Evolutionary conservation across 2,888 invertebrate species (phyloP).

Genomic region (Prenolepis imparis): DNA sequence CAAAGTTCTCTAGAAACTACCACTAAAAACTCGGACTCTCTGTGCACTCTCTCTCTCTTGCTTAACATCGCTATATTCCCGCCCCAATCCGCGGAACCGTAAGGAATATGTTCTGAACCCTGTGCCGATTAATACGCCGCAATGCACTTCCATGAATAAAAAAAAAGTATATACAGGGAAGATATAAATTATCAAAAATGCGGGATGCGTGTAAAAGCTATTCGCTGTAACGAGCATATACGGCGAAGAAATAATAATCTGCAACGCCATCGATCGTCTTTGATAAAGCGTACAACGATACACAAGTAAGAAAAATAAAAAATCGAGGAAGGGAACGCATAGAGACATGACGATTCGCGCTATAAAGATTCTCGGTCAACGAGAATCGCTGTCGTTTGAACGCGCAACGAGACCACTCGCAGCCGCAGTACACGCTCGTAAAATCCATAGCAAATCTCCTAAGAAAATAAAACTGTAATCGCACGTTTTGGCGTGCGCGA

Average conservation of each 20-base stretch:
- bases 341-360: constrained; percentile 37
- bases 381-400: constrained; percentile 54
- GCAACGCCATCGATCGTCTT: constrained; percentile 4
- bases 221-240: background rate
- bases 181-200: constrained; percentile 20
- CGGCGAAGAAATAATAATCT: constrained; percentile 11
- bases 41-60: background rate
- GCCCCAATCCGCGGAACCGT: constrained; percentile 22
- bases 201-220: background rate
- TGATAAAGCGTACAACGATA: constrained; percentile 2
- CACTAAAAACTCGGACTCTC: constrained; percentile 37
- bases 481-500: background rate
- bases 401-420: constrained; percentile 37
- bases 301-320: background rate
- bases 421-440: constrained; percentile 43
- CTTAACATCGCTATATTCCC: constrained; percentile 24
- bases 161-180: background rate
- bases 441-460: constrained; percentile 54
- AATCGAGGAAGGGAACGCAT: constrained; percentile 16
- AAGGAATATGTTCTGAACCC: background rate
- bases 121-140: constrained; percentile 13
- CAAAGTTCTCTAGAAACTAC: constrained; percentile 25
- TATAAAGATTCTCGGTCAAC: constrained; percentile 56
- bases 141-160: constrained; percentile 5
- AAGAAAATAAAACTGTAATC: constrained; percentile 44